A percentile compares a stretch with the other conserved stretches of the same genome.
Evolutionary conservation across 1,140 invertebrate species (phyloP).

Genomic region (Trichoplusia ni): DNA sequence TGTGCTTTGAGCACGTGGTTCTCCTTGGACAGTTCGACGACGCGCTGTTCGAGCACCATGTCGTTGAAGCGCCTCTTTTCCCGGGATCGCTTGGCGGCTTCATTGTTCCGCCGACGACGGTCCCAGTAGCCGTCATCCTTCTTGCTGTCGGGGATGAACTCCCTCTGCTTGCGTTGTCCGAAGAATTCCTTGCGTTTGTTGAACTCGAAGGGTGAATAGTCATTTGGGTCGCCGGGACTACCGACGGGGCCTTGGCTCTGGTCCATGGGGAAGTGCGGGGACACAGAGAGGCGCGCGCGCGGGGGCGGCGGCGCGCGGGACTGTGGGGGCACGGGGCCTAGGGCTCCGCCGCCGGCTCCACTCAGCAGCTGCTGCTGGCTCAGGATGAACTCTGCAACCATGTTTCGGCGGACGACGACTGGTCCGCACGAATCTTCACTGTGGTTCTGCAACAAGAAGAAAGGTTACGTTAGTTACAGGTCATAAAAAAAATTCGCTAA

Average conservation of each 20-base stretch:
- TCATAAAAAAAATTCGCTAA: conserved; percentile 43
- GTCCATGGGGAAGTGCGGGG: conserved; percentile 71
- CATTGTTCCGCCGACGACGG: conserved; percentile 95
- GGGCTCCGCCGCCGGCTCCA: conserved; percentile 48
- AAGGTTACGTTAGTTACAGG: conserved; percentile 53
- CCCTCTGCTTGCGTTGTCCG: conserved; percentile 94
- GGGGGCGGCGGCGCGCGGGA: conserved; percentile 59
- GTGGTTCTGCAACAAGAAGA: conserved; percentile 77
- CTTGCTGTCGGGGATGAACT: conserved; percentile 98
- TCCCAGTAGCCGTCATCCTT: conserved; percentile 99
- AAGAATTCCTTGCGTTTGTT: conserved; percentile 89
- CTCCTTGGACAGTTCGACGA: conserved; percentile 96
- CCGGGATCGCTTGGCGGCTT: conserved; percentile 95
- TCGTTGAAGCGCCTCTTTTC: conserved; percentile 98
- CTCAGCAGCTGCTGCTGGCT: conserved; percentile 85
- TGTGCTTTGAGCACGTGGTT: conserved; percentile 97
- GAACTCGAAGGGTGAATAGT: conserved; percentile 81
- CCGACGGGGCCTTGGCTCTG: conserved; percentile 57
- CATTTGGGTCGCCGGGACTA: conserved; percentile 69
- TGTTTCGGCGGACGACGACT: conserved; percentile 86
- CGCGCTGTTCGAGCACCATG: conserved; percentile 96
- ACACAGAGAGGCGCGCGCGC: conserved; percentile 69
- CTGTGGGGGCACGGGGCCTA: conserved; percentile 60
- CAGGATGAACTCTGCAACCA: conserved; percentile 92
- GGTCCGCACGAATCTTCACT: conserved; percentile 76